Evolutionary conservation across 2,888 invertebrate species (phyloP), one percentile per base, ranked within the genome.

Genomic region (Aphodius granarius): DNA sequence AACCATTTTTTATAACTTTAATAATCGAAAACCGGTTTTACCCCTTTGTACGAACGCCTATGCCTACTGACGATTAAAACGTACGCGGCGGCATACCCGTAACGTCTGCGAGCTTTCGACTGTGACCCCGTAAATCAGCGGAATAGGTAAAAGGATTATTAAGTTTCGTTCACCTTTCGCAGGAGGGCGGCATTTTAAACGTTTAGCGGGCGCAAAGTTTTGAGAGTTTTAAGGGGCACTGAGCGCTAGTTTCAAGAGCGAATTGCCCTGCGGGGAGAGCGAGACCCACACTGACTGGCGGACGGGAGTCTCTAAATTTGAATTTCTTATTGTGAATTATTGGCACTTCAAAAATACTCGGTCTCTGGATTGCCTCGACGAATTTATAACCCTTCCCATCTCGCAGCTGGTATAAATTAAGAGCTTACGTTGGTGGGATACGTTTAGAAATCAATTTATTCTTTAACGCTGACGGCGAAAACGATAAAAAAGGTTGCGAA

Each of bases 11-110:
- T 43, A 43, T 43, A 9, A 9, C 1, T 13, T 43, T 13, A 43
- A 43, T 9, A 43, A 1, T 43, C 1, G 13, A 43, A 43, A 13
- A 0, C 9, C 1, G 43, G 43, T 0, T 3, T 43, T 43, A 13
- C 3, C 43, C 43, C 43, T 43, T 43, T 9, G 13, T 43, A 43
- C 43, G 9, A 43, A 43, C 43, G 43, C 66, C 64, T 75, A 74
- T 75, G 78, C 66, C 72, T 76, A 77, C 78, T 78, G 77, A 80
- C 78, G 76, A 78, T 80, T 79, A 80, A 80, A 79, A 78, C 78
- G 79, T 76, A 80, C 75, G 43, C 43, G 9, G 13, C 9, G 13
- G 43, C 43, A 13, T 43, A 43, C 43, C 43, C 43, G 43, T 43
- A 43, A 43, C 43, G 43, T 43, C 43, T 13, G 9, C 43, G 43